A percentile compares a stretch with the other conserved stretches of the same genome.
Conservation (phyloP, 2,113 vertebrate species). For the Rafetus swinhoei region DNA sequence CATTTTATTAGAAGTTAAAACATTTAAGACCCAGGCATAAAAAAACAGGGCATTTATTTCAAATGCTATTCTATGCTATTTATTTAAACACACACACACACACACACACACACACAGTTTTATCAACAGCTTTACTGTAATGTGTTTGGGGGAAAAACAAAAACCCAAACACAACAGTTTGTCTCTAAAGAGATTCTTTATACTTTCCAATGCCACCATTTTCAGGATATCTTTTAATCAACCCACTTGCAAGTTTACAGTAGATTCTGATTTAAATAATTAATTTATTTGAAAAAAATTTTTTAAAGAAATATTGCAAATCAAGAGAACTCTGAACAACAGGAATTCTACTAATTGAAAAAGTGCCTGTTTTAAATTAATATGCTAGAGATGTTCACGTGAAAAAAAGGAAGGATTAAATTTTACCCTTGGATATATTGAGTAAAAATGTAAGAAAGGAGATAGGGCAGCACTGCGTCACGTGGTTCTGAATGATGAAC, state of each 20-base stretch:
- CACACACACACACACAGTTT: background rate
- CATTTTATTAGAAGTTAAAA: background rate
- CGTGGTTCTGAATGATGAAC: background rate
- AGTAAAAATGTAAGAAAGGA: background rate
- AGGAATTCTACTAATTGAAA: no score
- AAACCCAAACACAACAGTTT: background rate
- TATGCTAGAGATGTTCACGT: background rate
- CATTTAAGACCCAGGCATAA: background rate
- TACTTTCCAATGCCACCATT: background rate
- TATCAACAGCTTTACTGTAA: background rate
- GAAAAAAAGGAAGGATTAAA: background rate
- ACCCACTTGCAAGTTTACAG: background rate
- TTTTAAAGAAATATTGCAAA: background rate
- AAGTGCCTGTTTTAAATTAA: fast-evolving
- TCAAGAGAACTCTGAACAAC: background rate
- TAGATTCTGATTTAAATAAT: background rate
- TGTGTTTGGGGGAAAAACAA: background rate
- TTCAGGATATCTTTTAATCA: background rate
- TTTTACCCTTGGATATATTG: background rate
- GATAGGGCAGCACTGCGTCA: background rate
- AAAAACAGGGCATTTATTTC: background rate
- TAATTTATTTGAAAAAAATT: background rate
- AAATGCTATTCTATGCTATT: background rate
- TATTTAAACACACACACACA: background rate
- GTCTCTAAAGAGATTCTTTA: background rate